Conservation (phyloP, 2,797 vertebrate genomes). For the Stomatorhinus walkeri region DNA sequence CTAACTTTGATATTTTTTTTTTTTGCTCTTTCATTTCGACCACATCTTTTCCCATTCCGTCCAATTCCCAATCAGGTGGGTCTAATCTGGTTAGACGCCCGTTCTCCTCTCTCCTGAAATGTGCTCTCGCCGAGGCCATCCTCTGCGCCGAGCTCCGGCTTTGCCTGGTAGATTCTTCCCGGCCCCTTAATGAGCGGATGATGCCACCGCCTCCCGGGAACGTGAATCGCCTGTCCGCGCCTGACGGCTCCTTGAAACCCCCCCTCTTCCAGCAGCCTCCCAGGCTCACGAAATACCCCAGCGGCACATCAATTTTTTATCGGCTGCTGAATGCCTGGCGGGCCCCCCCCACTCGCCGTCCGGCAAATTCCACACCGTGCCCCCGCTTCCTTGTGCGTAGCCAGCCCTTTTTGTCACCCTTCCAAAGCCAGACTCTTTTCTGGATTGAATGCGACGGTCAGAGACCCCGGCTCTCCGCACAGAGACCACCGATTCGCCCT, state of each 20-base stretch:
- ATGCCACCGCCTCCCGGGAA: constrained; percentile 28
- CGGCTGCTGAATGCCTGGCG: background rate
- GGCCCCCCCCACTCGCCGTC: background rate
- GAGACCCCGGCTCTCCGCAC: constrained; percentile 32
- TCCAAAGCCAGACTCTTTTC: constrained; percentile 8
- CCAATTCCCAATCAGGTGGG: background rate
- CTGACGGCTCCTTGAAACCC: constrained; percentile 30
- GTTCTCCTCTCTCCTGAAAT: background rate
- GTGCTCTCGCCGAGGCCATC: background rate
- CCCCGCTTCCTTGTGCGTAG: constrained; percentile 19
- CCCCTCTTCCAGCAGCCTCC: constrained; percentile 31
- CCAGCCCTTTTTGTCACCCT: constrained; percentile 41
- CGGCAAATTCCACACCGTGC: background rate
- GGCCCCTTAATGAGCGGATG: constrained; percentile 35
- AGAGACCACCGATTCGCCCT: background rate
- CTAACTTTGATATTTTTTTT: background rate
- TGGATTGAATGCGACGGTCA: constrained; percentile 37
- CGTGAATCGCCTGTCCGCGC: constrained; percentile 24
- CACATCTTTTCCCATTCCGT: background rate
- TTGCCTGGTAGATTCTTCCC: constrained; percentile 7
- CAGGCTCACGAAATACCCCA: constrained; percentile 23
- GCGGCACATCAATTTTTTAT: background rate
- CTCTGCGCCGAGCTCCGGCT: background rate
- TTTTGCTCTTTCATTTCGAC: background rate
- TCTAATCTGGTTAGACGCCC: background rate